These are phyloP conservation scores for Callopanchax toddi DNA, from an alignment of 2,113 vertebrate genomes.

Conservation along the genomic window DNA sequence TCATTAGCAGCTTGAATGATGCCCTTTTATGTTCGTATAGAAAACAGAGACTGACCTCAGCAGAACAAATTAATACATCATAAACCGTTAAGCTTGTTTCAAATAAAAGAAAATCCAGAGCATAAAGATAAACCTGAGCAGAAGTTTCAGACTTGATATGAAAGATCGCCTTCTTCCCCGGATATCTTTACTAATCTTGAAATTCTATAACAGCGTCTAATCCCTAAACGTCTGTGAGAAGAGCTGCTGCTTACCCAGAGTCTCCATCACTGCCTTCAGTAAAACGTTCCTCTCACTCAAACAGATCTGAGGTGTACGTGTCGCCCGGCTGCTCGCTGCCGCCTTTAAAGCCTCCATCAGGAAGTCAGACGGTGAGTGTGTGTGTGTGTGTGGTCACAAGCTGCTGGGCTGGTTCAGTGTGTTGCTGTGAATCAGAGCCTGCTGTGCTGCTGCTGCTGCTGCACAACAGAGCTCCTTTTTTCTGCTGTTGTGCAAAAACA, in stretches of 20 bases:
- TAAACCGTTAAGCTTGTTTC: no score
- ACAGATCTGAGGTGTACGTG: conserved; percentile 18
- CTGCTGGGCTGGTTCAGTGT: conserved; percentile 11
- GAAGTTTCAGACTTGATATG: no score
- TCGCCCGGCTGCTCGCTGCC: background rate
- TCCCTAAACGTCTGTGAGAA: background rate
- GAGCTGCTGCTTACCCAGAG: conserved; percentile 57
- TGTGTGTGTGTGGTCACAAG: conserved; percentile 40
- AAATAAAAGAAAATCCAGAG: no score
- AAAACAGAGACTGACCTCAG: no score
- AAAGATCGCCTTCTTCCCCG: background rate
- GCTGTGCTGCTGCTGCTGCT: no score
- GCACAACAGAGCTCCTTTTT: background rate
- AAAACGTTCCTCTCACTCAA: background rate
- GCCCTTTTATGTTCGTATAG: no score
- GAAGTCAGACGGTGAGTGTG: no score
- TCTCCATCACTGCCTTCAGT: conserved; percentile 50
- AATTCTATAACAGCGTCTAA: no score
- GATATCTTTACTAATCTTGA: background rate
- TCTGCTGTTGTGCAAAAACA: background rate
- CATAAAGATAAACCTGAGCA: no score
- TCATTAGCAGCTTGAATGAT: no score
- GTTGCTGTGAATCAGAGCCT: background rate
- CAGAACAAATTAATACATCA: no score
- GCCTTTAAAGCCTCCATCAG: conserved; percentile 49